These are phyloP conservation scores for Drosophila mulleri DNA, from an alignment of 2,888 invertebrate genomes.

Conservation along the genomic window DNA sequence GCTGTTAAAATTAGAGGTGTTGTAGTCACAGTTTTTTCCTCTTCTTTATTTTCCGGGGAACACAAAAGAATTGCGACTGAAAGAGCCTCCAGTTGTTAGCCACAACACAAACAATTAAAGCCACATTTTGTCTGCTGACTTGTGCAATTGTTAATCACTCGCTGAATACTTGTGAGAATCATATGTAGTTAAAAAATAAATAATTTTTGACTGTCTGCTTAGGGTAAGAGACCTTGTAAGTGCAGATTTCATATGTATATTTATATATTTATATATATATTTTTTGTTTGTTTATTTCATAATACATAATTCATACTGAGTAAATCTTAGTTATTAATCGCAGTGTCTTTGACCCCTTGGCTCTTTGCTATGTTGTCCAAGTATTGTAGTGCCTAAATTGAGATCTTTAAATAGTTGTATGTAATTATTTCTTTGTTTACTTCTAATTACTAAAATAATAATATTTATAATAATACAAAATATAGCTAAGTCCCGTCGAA, in stretches of 20 bases:
- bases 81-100: slow-evolving; percentile 29
- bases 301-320: not conserved
- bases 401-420: not conserved
- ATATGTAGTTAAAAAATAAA: not conserved
- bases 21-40: slow-evolving; percentile 15
- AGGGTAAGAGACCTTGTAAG: slow-evolving; percentile 36
- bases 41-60: slow-evolving; percentile 16
- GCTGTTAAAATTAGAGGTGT: slow-evolving; percentile 50
- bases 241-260: slow-evolving; percentile 9
- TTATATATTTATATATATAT: too few species aligned
- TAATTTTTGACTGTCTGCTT: slow-evolving; percentile 7
- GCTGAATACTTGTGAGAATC: slow-evolving; percentile 48
- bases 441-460: not conserved
- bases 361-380: not conserved
- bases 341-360: not conserved
- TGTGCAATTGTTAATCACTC: slow-evolving; percentile 66
- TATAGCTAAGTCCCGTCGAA: not conserved
- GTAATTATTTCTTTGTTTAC: not conserved
- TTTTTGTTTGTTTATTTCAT: slow-evolving; percentile 8
- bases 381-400: not conserved
- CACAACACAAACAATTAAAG: slow-evolving; percentile 44
- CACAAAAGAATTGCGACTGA: slow-evolving; percentile 69
- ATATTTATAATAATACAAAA: not conserved
- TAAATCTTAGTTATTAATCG: not conserved
- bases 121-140: slow-evolving; percentile 43